phyloP scores from a whole-genome alignment of 2,888 invertebrate species.

The Tubulanus polymorphus region DNA sequence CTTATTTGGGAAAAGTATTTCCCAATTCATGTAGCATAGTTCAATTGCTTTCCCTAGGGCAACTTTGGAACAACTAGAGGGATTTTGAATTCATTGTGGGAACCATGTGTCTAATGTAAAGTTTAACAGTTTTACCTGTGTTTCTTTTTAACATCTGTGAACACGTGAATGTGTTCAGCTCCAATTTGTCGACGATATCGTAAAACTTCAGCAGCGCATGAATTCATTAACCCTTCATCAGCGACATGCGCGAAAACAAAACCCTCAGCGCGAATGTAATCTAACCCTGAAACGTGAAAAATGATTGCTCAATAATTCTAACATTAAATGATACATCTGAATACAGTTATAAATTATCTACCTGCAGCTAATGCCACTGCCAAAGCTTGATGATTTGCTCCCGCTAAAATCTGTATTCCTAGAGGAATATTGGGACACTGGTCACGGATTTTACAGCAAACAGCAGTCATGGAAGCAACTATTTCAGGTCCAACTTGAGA shows the following conservation, averaged over 20 bases:
- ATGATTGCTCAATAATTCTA: background rate
- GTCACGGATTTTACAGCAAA: constrained; percentile 62
- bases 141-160: constrained; percentile 82
- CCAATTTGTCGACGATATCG: constrained; percentile 67
- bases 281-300: constrained; percentile 52
- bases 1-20: too few species aligned
- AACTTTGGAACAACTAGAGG: too few species aligned
- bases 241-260: constrained; percentile 75
- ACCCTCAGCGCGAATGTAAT: constrained; percentile 74
- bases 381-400: constrained; percentile 70
- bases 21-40: too few species aligned
- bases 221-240: constrained; percentile 75
- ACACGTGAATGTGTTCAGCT: constrained; percentile 66
- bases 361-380: constrained; percentile 69
- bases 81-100: too few species aligned
- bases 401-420: constrained; percentile 66
- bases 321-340: background rate
- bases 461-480: constrained; percentile 65
- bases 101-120: too few species aligned
- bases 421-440: constrained; percentile 54
- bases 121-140: constrained; percentile 60
- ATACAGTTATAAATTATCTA: constrained; percentile 18
- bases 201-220: constrained; percentile 69
- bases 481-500: constrained; percentile 65
- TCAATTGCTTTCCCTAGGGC: too few species aligned